These are phyloP conservation scores for Hestina assimilis DNA, from an alignment of 1,140 invertebrate genomes.

Conservation along the genomic window DNA sequence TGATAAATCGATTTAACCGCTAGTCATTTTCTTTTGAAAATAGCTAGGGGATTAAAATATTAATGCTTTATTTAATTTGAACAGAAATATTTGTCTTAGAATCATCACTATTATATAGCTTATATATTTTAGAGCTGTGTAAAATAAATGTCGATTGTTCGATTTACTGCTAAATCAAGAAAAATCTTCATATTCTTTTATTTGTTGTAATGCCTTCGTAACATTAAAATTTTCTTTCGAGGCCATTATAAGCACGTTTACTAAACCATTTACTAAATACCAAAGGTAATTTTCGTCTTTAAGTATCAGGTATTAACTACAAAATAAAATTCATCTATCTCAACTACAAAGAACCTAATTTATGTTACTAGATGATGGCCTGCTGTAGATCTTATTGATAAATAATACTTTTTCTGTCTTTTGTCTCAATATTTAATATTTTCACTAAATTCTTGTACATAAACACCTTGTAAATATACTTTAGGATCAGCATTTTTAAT, in stretches of 20 bases:
- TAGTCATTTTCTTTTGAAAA: conserved; percentile 76
- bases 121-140: too few species aligned
- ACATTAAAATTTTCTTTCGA: neutral
- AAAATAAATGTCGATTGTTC: neutral
- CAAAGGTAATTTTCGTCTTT: conserved; percentile 8
- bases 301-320: neutral
- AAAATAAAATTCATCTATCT: neutral
- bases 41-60: conserved; percentile 56
- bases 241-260: neutral
- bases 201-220: neutral
- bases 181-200: neutral
- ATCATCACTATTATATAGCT: neutral
- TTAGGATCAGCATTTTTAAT: conserved; percentile 14
- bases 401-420: neutral
- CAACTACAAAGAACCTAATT: neutral
- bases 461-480: conserved; percentile 28
- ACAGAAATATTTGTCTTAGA: neutral
- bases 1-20: conserved; percentile 62
- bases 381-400: neutral
- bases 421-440: neutral
- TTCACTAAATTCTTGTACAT: conserved; percentile 21
- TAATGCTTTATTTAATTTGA: conserved; percentile 1
- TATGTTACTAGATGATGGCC: neutral
- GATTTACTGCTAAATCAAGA: neutral
- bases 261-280: conserved; percentile 5